phyloP scores from a whole-genome alignment of 2,113 vertebrate species.

The Bungarus multicinctus region DNA sequence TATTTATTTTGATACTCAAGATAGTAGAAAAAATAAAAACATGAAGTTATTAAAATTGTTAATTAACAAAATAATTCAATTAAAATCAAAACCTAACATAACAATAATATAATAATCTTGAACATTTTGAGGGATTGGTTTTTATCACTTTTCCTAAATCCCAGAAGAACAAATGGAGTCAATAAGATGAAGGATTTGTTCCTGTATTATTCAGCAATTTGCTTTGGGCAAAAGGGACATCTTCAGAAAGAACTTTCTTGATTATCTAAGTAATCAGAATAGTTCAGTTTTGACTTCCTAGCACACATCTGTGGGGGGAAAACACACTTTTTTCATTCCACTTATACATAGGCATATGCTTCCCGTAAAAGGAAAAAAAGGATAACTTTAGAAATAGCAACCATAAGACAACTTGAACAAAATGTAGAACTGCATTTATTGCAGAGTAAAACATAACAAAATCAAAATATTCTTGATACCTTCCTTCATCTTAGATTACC shows the following conservation, averaged over 20 bases:
- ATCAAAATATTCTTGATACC: conserved; percentile 21
- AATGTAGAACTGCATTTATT: conserved; percentile 36
- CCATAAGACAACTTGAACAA: conserved; percentile 27
- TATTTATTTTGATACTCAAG: background rate
- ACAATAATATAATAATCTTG: no score
- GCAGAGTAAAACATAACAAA: conserved; percentile 20
- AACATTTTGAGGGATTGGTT: background rate
- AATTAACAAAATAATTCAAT: background rate
- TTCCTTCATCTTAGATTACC: conserved; percentile 23
- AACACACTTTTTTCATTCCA: background rate
- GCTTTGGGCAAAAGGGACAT: background rate
- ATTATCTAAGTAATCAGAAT: background rate
- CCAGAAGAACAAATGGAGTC: background rate
- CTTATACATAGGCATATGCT: background rate
- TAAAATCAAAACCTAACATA: background rate
- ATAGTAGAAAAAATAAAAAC: background rate
- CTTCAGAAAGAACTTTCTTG: background rate
- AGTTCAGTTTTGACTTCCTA: background rate
- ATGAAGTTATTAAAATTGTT: background rate
- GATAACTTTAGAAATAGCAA: background rate
- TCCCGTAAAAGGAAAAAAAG: background rate
- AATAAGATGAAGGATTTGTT: no score
- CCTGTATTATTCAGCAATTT: no score
- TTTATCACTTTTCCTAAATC: background rate
- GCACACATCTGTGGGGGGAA: background rate